Percentiles rank a stretch among this genome's conserved stretches.
These are phyloP conservation scores for Phyllostomus hastatus DNA, from an alignment of 2,113 vertebrate species.

Conservation along the genomic window DNA sequence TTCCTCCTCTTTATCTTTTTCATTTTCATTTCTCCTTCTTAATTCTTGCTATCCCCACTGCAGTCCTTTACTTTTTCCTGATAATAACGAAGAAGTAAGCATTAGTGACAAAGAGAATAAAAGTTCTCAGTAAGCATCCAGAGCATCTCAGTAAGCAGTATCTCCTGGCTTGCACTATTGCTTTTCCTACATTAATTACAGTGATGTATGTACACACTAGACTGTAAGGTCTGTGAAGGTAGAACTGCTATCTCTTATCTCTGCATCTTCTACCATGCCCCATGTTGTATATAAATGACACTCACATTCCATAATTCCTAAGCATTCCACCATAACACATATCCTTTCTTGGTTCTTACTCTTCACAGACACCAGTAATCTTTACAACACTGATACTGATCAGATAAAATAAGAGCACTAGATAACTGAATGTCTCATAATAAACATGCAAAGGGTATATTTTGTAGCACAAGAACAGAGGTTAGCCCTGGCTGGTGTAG, in stretches of 20 bases:
- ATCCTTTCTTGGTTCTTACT: not conserved
- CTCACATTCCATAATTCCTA: not conserved
- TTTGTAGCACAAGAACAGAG: not conserved
- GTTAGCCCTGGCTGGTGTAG: too few relatives aligned
- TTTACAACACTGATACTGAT: not conserved
- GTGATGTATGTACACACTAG: not conserved
- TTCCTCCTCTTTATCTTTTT: not conserved
- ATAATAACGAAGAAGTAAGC: not conserved
- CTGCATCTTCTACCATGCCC: not conserved
- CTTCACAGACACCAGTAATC: not conserved
- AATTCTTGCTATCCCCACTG: not conserved
- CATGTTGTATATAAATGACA: not conserved
- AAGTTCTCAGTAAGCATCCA: not conserved
- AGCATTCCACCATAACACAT: not conserved
- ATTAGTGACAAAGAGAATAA: not conserved
- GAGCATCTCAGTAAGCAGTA: not conserved
- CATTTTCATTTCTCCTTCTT: not conserved
- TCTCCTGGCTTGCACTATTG: not conserved
- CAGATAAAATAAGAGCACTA: not conserved
- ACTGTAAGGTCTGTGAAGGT: not conserved
- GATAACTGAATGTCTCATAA: not conserved
- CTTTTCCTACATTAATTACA: not conserved
- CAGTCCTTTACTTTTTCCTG: not conserved
- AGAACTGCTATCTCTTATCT: not conserved
- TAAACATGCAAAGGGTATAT: not conserved